Conservation (phyloP, 2,888 invertebrate species). For the Leptinotarsa tumamoca region DNA sequence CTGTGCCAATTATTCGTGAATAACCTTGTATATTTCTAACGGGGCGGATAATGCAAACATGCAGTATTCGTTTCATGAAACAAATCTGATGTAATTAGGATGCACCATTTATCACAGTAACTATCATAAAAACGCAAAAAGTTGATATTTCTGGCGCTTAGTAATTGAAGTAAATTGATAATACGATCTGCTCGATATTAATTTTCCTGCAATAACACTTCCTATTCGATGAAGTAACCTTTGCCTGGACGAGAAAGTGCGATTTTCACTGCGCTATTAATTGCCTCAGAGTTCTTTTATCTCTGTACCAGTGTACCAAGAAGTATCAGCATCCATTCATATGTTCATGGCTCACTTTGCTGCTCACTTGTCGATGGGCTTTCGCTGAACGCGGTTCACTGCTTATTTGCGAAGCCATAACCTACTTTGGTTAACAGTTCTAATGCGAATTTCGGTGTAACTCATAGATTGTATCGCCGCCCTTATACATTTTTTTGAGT, state of each 20-base stretch:
- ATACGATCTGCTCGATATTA: neutral
- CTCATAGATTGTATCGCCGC: neutral
- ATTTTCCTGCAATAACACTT: slow-evolving; percentile 1
- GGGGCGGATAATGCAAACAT: no score
- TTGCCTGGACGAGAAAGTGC: slow-evolving; percentile 2
- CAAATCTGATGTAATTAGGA: no score
- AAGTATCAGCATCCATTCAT: slow-evolving; percentile 35
- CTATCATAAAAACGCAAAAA: no score
- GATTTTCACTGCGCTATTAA: slow-evolving; percentile 14
- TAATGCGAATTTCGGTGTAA: slow-evolving; percentile 11
- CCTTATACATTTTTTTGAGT: neutral
- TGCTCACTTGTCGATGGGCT: slow-evolving; percentile 31
- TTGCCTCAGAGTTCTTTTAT: slow-evolving; percentile 19
- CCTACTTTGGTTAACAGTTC: slow-evolving; percentile 22
- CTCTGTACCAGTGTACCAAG: slow-evolving; percentile 37
- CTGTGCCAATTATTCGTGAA: no score
- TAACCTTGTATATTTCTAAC: no score
- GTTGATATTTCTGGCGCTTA: no score
- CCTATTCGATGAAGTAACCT: slow-evolving; percentile 6
- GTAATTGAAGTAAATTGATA: no score
- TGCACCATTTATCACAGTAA: no score
- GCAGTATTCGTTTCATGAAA: no score
- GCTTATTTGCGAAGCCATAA: slow-evolving; percentile 18
- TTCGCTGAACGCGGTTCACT: slow-evolving; percentile 29
- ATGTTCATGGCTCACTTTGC: slow-evolving; percentile 26